Conservation (phyloP, 2,113 vertebrate genomes). For the Saccopteryx leptura region DNA sequence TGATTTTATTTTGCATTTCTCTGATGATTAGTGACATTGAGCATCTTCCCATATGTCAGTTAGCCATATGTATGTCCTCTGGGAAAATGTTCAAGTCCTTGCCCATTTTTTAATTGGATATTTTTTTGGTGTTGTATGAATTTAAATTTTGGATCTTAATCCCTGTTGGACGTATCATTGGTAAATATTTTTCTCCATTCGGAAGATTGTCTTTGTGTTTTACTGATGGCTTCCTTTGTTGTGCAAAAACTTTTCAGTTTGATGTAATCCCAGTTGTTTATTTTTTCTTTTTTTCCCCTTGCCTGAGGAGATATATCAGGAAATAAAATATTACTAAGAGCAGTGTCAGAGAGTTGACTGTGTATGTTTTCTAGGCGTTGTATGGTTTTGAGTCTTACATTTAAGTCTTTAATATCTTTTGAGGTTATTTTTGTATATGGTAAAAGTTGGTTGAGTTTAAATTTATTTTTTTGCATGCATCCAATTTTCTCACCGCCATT, state of each 20-base stretch:
- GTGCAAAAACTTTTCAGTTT: neutral
- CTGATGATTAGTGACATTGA: neutral
- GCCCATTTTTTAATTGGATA: neutral
- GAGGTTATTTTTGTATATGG: neutral
- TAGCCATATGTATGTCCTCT: neutral
- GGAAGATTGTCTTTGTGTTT: neutral
- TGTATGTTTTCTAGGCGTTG: neutral
- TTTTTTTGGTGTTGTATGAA: neutral
- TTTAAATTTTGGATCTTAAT: neutral
- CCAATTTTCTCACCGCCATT: too few species aligned
- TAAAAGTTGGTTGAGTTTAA: neutral
- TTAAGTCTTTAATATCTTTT: neutral
- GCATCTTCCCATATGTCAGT: neutral
- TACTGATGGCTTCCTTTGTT: neutral
- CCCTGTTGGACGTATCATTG: neutral
- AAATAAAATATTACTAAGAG: neutral
- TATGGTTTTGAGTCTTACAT: neutral
- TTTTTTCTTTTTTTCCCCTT: neutral
- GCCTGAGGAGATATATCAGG: neutral
- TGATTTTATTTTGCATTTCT: neutral
- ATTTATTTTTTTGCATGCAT: too few species aligned
- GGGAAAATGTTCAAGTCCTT: neutral
- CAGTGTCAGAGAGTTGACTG: neutral
- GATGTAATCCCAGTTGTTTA: neutral
- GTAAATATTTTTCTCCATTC: neutral